These are phyloP conservation scores for Eretmocerus hayati DNA, from an alignment of 2,888 invertebrate genomes.

Conservation along the genomic window DNA sequence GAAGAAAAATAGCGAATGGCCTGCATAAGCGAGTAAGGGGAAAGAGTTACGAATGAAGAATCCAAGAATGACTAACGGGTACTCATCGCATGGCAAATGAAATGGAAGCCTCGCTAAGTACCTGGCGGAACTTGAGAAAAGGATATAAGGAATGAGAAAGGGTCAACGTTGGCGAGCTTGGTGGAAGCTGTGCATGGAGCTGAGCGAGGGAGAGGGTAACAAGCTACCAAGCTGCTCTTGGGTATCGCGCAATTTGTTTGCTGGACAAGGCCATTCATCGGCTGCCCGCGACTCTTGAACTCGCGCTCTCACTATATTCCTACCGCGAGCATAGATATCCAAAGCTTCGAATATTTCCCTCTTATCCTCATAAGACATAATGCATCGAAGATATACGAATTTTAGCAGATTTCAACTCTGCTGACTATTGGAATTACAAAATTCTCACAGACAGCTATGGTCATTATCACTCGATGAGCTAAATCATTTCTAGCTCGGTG, in stretches of 20 bases:
- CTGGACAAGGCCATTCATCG: slow-evolving; percentile 45
- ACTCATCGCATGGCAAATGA: slow-evolving; percentile 5
- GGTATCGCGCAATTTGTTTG: slow-evolving; percentile 46
- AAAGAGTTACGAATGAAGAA: slow-evolving; percentile 11
- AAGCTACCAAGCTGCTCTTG: slow-evolving; percentile 38
- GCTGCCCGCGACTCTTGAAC: slow-evolving; percentile 25
- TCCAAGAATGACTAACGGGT: slow-evolving; percentile 22
- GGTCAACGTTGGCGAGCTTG: not conserved
- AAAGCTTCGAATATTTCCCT: too few species aligned
- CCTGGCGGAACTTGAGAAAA: too few species aligned
- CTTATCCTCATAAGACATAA: too few species aligned
- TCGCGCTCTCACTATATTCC: not conserved
- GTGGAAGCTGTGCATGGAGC: slow-evolving; percentile 7
- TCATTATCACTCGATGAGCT: too few species aligned
- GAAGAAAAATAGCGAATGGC: slow-evolving; percentile 1
- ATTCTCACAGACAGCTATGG: too few species aligned
- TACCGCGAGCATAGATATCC: too few species aligned
- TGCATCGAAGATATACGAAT: too few species aligned
- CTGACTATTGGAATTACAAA: too few species aligned
- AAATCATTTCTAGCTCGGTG: too few species aligned
- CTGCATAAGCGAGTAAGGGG: slow-evolving; percentile 1
- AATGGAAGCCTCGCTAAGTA: not conserved
- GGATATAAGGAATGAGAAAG: not conserved
- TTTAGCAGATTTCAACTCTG: too few species aligned
- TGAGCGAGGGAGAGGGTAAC: slow-evolving; percentile 27